Percentiles rank a stretch among this genome's conserved stretches.
Conservation (phyloP, 2,113 vertebrate species). For the Paratilapia polleni region DNA sequence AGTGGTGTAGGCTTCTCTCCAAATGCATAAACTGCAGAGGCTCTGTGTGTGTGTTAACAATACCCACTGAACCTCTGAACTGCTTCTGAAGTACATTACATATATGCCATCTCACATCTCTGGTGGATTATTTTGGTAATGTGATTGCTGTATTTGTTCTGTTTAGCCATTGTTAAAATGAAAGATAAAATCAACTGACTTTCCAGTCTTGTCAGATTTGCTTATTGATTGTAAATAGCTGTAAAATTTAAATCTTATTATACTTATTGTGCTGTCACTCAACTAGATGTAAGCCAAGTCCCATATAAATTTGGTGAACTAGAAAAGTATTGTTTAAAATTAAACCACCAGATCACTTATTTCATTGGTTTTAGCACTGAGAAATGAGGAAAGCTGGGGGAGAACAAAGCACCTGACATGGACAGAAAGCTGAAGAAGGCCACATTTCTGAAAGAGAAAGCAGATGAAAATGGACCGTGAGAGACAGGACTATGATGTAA, state of each 20-base stretch:
- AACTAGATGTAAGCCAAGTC: neutral
- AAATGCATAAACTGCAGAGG: neutral
- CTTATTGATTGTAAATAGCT: neutral
- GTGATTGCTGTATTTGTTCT: neutral
- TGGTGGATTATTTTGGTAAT: neutral
- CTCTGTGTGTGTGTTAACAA: neutral
- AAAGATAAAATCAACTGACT: neutral
- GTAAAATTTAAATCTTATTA: neutral
- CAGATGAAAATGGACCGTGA: neutral
- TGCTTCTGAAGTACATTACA: neutral
- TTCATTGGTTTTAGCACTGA: neutral
- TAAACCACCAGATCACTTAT: neutral
- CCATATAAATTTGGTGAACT: neutral
- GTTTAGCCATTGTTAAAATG: neutral
- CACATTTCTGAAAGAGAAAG: neutral
- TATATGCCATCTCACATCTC: neutral
- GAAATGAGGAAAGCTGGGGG: neutral
- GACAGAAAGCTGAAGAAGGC: neutral
- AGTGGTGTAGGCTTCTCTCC: neutral
- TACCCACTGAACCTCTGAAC: neutral
- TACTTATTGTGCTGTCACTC: neutral
- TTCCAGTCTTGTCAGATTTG: neutral
- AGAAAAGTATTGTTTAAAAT: neutral
- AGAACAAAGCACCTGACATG: neutral
- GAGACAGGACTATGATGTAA: neutral